Evolutionary conservation across 1,140 invertebrate genomes (phyloP).

Genomic region (Temnothorax nylanderi): DNA sequence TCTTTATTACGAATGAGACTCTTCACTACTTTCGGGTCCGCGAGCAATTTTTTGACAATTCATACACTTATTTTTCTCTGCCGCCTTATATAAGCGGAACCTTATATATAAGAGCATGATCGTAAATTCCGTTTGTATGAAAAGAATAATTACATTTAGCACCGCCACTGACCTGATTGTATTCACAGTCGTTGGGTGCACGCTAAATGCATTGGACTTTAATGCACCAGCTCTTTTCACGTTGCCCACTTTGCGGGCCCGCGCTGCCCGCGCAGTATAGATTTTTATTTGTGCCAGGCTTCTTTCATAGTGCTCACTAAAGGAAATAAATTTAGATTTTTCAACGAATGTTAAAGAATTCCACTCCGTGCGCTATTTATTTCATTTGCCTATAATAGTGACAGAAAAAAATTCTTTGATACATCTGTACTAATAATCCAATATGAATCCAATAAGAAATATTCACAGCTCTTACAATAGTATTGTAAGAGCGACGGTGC

Average conservation of each 20-base stretch:
- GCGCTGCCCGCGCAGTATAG: background rate
- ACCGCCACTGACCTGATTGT: conserved; percentile 38
- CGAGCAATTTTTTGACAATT: conserved; percentile 1
- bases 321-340: conserved; percentile 41
- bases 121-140: conserved; percentile 44
- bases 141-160: conserved; percentile 53
- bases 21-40: background rate
- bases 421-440: background rate
- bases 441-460: background rate
- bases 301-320: conserved; percentile 4
- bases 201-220: conserved; percentile 55
- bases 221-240: conserved; percentile 45
- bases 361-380: conserved; percentile 2
- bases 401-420: conserved; percentile 13
- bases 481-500: background rate
- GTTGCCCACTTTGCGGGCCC: conserved; percentile 22
- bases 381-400: conserved; percentile 27
- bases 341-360: conserved; percentile 17
- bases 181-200: conserved; percentile 45
- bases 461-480: background rate
- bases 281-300: conserved; percentile 45
- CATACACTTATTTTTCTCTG: conserved; percentile 18
- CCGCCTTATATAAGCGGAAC: background rate
- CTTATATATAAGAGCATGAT: conserved; percentile 19
- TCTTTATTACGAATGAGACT: background rate